Evolutionary conservation across 2,113 vertebrate genomes (phyloP).

Genomic region (Chloropsis hardwickii): DNA sequence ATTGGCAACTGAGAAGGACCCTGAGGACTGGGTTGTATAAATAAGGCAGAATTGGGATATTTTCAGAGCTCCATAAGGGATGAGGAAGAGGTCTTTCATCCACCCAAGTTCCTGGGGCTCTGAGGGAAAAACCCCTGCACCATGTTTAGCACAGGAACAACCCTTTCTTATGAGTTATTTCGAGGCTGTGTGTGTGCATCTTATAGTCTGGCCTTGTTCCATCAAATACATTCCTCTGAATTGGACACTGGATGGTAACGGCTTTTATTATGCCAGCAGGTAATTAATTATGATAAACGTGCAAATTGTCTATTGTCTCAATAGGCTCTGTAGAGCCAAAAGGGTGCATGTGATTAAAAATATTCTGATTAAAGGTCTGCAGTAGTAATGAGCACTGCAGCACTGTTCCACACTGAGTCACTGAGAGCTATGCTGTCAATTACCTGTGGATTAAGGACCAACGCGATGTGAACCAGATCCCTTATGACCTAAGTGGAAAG

Average conservation of each 20-base stretch:
- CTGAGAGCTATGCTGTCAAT: background rate
- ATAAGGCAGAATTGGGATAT: background rate
- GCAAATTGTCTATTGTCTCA: conserved; percentile 4
- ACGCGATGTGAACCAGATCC: background rate
- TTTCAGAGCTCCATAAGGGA: background rate
- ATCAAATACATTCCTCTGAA: background rate
- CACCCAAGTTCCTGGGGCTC: background rate
- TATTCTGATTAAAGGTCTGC: background rate
- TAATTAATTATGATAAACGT: conserved; percentile 2
- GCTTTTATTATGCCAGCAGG: conserved; percentile 9
- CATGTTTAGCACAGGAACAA: background rate
- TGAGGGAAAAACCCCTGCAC: background rate
- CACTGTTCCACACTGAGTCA: background rate
- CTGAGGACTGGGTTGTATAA: background rate
- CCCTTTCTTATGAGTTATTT: background rate
- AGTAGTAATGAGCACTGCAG: background rate
- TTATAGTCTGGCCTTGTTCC: background rate
- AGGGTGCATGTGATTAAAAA: background rate
- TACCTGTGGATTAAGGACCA: conserved; percentile 13
- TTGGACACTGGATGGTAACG: background rate
- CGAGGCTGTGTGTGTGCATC: background rate
- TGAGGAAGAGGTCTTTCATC: conserved; percentile 8
- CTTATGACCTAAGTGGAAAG: background rate
- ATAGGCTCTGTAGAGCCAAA: background rate
- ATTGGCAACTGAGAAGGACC: background rate